Percentiles rank a stretch among this genome's conserved stretches.
Evolutionary conservation across 2,888 invertebrate species (phyloP).

Genomic region (Trisateles emortualis): DNA sequence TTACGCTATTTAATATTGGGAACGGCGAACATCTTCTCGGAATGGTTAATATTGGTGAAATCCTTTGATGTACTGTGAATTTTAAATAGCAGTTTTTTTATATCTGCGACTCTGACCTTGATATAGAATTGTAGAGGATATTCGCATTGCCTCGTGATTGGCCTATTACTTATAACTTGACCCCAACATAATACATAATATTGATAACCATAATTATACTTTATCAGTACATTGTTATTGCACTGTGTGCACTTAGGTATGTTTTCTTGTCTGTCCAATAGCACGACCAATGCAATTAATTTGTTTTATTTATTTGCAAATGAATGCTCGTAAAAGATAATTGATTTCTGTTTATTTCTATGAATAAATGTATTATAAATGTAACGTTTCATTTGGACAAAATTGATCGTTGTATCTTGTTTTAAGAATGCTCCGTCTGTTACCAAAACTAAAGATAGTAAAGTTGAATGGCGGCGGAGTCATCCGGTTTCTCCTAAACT

Average conservation of each 20-base stretch:
- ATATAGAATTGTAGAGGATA: conserved; percentile 19
- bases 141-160: not conserved
- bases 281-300: not conserved
- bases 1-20: conserved; percentile 63
- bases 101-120: conserved; percentile 36
- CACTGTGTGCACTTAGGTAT: not conserved
- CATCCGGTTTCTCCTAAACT: conserved; percentile 41
- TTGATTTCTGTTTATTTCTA: no score
- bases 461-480: conserved; percentile 22
- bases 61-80: conserved; percentile 53
- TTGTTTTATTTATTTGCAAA: no score
- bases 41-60: conserved; percentile 63
- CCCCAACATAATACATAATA: not conserved
- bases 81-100: conserved; percentile 44
- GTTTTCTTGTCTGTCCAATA: not conserved
- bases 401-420: not conserved
- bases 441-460: conserved; percentile 23
- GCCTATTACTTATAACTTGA: not conserved
- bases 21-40: conserved; percentile 66
- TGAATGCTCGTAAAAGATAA: no score
- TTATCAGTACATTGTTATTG: not conserved
- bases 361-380: not conserved
- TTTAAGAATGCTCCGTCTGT: not conserved
- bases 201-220: not conserved
- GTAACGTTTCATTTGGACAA: not conserved